Base-by-base conservation (phyloP, 2,888 invertebrate genomes). In the Furcula furcula region DNA sequence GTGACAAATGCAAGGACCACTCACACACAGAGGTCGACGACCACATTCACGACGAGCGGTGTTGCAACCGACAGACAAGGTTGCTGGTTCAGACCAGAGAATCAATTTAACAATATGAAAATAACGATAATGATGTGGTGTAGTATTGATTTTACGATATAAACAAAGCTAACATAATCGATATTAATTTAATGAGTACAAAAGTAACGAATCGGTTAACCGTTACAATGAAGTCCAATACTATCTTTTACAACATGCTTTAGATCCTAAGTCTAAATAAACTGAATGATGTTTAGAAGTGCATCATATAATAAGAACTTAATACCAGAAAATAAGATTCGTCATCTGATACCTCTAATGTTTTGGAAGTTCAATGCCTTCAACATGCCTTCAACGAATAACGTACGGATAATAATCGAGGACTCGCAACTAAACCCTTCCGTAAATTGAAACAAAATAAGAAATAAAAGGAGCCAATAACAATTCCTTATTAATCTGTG, bases 61-160 rank as follows among this genome's bases (percentile, higher is more conserved):
- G 74, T 73, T 66, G 76, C 70, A 79, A 79, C 58, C 45, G 55
- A 57, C 45, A 52, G 52, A 60, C 79, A 79, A 81, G 81, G 80
- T 76, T 77, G 66, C 44, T 29, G 37, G 42, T 54, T 53, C 40
- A 40, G 38, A 29, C 52, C 46, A 34, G 37, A 36, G 39, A 29
- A 34, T 36, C 41, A 38, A 45, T 38, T 41, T 51, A 48, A 42
- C 47, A 36, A 38, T 34, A 39, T 31, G 48, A 41, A 48, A 43
- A 52, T 48, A 31, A 35, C 23, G 26, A 29, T 46, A 51, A 33
- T 29, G 31, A 14, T 7, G 29, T 13, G 25, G 15, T 31, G 40
- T 11, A 1, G 11, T 5, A 5, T 7, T 2, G 14, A 14, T 14
- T n/a, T 14, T 14, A 2, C 27, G 10, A 27, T 26, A 26, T n/a